Base-by-base conservation (phyloP, 2,797 vertebrate genomes). In the Nannoperca obscura region DNA sequence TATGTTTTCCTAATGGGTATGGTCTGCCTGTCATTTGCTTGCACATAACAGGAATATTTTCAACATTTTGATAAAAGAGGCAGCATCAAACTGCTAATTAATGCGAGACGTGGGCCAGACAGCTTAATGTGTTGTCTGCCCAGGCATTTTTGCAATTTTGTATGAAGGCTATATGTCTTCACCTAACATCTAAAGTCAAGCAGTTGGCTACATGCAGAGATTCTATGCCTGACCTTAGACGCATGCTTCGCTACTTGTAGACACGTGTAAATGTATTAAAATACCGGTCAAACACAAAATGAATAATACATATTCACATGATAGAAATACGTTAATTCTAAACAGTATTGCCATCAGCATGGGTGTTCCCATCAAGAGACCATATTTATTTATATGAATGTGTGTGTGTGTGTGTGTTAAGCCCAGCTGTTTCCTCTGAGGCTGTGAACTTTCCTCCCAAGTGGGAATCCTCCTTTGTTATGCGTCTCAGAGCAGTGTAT, bases 401-500 rank as follows among this genome's bases (percentile, higher is more conserved):
- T 14, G 24, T 54, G 27, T 27, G 49, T 61, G 9, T 68, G 20
- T 54, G n/a, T 47, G 42, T 19, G n/a, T 52, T 2, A 30, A 9
- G 58, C n/a, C 19, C 40, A 63, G 22, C 44, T 55, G 30, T 62
- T 71, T 63, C 17, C 60, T 57, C 36, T 49, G 53, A 49, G 40
- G 62, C 38, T 34, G 50, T 58, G 46, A 60, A 53, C 54, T 69
- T 40, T 70, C 54, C 32, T 60, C 53, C 61, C 15, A 5, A 44
- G 59, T 30, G 46, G 27, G n/a, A 38, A 20, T 30, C 27, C 22
- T 14, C 34, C 36, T 61, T 58, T 68, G 40, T 73, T 42, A 49
- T 24, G 27, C 7, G 13, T 64, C 59, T 78, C 59, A 36, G 36
- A 74, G 70, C 24, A 9, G 46, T 40, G 74, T 36, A 24, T 69